phyloP scores from a whole-genome alignment of 2,797 vertebrate species.

The Buceros bicornis region DNA sequence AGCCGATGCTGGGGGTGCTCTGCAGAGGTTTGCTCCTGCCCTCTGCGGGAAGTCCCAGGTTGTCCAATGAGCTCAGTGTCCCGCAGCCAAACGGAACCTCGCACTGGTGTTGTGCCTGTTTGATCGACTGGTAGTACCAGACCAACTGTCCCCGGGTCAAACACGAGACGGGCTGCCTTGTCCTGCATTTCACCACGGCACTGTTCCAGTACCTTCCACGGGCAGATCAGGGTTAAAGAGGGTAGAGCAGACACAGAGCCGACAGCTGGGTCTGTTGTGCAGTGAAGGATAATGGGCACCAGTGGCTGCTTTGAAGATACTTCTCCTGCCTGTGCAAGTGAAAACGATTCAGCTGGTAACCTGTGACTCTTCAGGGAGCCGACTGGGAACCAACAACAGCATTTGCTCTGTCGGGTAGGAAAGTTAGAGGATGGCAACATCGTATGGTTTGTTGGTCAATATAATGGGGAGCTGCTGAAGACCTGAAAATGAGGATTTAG shows the following conservation, averaged over 20 bases:
- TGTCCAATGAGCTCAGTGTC: not conserved
- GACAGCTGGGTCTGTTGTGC: slow-evolving; percentile 38
- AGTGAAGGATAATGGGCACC: slow-evolving; percentile 56
- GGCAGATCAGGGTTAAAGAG: slow-evolving; percentile 31
- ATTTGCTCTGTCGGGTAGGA: slow-evolving; percentile 56
- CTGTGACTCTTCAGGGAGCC: slow-evolving; percentile 51
- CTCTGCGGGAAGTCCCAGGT: rapidly evolving
- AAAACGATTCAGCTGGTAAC: slow-evolving; percentile 56
- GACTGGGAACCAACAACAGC: slow-evolving; percentile 3
- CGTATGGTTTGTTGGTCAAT: slow-evolving; percentile 28
- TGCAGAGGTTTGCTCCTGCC: not conserved
- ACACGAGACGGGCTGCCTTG: not conserved
- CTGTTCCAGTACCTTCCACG: slow-evolving; percentile 18
- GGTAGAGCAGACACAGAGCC: slow-evolving; percentile 49
- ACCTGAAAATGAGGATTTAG: slow-evolving; percentile 38
- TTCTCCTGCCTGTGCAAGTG: slow-evolving; percentile 71
- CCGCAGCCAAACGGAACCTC: not conserved
- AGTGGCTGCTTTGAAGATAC: slow-evolving; percentile 47
- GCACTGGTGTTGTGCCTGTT: not conserved
- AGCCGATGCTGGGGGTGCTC: not conserved
- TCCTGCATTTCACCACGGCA: not conserved
- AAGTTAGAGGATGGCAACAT: slow-evolving; percentile 25
- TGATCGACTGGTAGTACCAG: not conserved
- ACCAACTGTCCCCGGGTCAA: not conserved
- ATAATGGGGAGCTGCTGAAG: slow-evolving; percentile 38